A percentile compares a stretch with the other conserved stretches of the same genome.
Conservation (phyloP, 2,113 vertebrate species). For the Ranitomeya imitator region DNA sequence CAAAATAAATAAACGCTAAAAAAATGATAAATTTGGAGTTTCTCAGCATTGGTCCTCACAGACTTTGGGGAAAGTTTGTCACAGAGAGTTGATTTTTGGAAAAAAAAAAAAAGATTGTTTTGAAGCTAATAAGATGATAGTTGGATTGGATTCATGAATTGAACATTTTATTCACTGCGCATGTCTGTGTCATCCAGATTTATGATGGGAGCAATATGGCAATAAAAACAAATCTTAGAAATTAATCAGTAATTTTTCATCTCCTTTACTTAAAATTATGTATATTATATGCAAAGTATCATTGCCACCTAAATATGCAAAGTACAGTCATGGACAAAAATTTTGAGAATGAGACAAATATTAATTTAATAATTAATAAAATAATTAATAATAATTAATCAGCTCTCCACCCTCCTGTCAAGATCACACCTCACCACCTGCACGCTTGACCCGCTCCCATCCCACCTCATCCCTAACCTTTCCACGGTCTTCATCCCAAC, state of each 20-base stretch:
- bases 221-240: neutral
- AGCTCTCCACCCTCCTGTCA: no score
- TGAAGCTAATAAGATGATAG: neutral
- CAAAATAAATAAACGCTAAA: slow-evolving; percentile 63
- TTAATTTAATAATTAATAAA: no score
- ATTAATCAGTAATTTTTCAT: neutral
- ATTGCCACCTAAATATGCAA: no score
- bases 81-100: neutral
- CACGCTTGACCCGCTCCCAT: no score
- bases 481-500: no score
- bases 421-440: no score
- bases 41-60: neutral
- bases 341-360: no score
- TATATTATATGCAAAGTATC: no score
- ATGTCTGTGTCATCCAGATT: neutral
- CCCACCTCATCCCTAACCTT: no score
- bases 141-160: neutral
- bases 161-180: neutral
- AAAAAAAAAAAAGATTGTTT: neutral
- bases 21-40: neutral
- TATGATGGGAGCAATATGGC: neutral
- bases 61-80: neutral
- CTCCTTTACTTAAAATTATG: neutral
- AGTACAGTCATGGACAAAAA: no score
- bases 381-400: no score